Conservation (phyloP, 2,888 invertebrate genomes). For the Volucella bombylans region DNA sequence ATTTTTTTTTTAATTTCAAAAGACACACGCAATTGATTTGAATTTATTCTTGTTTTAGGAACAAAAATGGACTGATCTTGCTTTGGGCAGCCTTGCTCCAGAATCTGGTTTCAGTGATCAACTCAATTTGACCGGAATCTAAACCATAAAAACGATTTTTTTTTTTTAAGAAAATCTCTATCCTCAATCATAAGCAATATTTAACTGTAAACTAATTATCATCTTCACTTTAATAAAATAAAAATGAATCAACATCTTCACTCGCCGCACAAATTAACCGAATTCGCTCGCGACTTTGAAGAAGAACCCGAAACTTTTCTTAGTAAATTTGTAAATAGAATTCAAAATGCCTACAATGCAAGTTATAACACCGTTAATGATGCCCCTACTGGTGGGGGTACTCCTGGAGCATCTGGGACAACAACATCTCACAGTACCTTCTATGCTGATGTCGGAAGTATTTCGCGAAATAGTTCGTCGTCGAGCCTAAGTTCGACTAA, state of each 20-base stretch:
- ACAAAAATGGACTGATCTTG: conserved; percentile 86
- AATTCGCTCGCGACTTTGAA: conserved; percentile 86
- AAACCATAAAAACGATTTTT: conserved; percentile 68
- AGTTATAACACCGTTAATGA: conserved; percentile 82
- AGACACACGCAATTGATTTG: not conserved
- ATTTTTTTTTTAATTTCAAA: not conserved
- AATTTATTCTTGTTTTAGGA: conserved; percentile 82
- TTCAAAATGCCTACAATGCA: conserved; percentile 82
- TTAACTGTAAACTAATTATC: too few relatives aligned
- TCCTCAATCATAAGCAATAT: conserved; percentile 48
- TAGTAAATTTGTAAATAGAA: conserved; percentile 82
- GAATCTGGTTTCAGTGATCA: conserved; percentile 81
- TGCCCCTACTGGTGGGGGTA: conserved; percentile 76
- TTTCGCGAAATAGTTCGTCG: conserved; percentile 73
- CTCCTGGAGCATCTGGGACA: conserved; percentile 74
- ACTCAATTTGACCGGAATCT: conserved; percentile 80
- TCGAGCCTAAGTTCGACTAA: conserved; percentile 74
- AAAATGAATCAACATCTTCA: conserved; percentile 85
- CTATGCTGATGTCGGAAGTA: conserved; percentile 76
- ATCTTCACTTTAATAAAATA: conserved; percentile 5
- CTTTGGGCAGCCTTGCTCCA: conserved; percentile 83
- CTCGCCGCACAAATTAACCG: conserved; percentile 87
- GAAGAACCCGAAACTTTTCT: conserved; percentile 82
- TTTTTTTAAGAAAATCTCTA: conserved; percentile 24
- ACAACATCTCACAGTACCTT: conserved; percentile 76